Evolutionary conservation across 1,140 invertebrate genomes (phyloP), one percentile per base, ranked within the genome.

Genomic region (Nylanderia fulva): DNA sequence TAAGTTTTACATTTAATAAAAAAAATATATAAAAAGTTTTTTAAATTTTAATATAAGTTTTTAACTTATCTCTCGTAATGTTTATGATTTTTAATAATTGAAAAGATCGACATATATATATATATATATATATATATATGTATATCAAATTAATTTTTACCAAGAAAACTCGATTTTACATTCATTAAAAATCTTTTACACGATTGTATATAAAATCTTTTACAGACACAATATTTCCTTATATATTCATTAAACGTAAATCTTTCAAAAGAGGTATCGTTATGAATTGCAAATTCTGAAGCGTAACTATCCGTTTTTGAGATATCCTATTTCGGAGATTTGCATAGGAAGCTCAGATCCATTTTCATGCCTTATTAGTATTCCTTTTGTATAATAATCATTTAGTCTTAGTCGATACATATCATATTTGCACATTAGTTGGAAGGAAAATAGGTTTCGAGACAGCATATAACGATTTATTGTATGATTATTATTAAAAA

Each of bases 321-420:
- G n/a, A 18, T 29, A 66, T 27, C 21, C 63, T 54, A 79, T 79
- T 80, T 80, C 45, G 33, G 45, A 33, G 21, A 68, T 68, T 68
- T 36, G 4, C 36, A 18, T 36, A 82, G 1, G 71, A 18, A 1
- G 27, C n/a, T 21, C 24, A 80, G 11, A 58, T 69, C 18, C 24
- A 58, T 42, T 71, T 58, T 58, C 18, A 18, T 33, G 18, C 13
- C 15, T 36, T 68, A 39, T 79, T 6, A 69, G 13, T 24, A 8
- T 8, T 24, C 18, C 56, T 82, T 82, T 71, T 82, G 24, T 11
- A n/a, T 24, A 29, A 58, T 18, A 36, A 1, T 71, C 18, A 58
- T 71, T 80, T 80, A 24, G 36, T 21, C 7, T 80, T 80, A 24
- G 36, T 21, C 7, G 77, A 58, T 82, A 13, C 52, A 13, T 36